Conservation (phyloP, 2,797 vertebrate species). For the Leptatherina wallacei region DNA sequence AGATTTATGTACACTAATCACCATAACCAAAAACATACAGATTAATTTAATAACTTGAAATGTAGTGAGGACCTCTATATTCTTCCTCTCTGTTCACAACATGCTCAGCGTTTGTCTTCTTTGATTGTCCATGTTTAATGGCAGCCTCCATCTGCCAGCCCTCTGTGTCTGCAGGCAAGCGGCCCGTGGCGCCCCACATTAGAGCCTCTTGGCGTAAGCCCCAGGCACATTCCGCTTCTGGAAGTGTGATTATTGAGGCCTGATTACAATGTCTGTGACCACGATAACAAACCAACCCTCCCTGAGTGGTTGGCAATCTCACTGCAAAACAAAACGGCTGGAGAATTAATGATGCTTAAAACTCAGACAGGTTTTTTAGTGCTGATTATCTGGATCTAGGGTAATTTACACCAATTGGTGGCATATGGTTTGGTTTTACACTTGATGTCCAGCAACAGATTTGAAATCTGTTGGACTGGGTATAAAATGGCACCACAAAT, state of each 20-base stretch:
- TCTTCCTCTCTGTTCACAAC: slow-evolving; percentile 50
- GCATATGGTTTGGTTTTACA: slow-evolving; percentile 79
- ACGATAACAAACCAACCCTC: slow-evolving; percentile 77
- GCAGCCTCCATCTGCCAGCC: slow-evolving; percentile 81
- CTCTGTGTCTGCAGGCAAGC: slow-evolving; percentile 79
- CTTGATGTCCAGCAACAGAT: slow-evolving; percentile 72
- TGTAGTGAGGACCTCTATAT: slow-evolving; percentile 37
- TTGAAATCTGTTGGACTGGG: slow-evolving; percentile 71
- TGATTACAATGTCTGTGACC: slow-evolving; percentile 85
- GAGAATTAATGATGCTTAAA: slow-evolving; percentile 85
- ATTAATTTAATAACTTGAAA: slow-evolving; percentile 44
- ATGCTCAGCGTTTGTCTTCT: slow-evolving; percentile 70
- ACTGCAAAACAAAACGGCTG: slow-evolving; percentile 72
- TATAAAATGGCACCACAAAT: slow-evolving; percentile 36
- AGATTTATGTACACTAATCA: neutral
- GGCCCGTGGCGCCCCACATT: slow-evolving; percentile 82
- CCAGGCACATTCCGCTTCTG: slow-evolving; percentile 82
- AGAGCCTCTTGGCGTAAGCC: slow-evolving; percentile 80
- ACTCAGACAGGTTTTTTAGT: slow-evolving; percentile 78
- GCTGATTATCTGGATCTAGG: slow-evolving; percentile 80
- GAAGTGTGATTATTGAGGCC: slow-evolving; percentile 86
- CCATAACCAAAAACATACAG: slow-evolving; percentile 25
- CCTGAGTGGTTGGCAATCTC: slow-evolving; percentile 76
- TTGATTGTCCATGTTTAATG: slow-evolving; percentile 79
- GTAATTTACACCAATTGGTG: slow-evolving; percentile 79